phyloP scores from a whole-genome alignment of 2,888 invertebrate genomes.

The Polietes domitor region DNA sequence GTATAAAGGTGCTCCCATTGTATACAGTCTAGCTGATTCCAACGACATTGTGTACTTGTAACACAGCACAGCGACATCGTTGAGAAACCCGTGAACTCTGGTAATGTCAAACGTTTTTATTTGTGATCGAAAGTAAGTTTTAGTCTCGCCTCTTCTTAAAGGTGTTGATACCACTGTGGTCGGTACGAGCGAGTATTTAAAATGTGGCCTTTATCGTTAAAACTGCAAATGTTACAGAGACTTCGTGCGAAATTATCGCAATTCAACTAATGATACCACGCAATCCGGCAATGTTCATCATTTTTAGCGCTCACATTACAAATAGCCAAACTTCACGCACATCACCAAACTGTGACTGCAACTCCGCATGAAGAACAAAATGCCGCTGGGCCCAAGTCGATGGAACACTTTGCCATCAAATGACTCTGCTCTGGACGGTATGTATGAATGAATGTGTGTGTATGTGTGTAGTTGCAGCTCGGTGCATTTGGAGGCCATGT shows the following conservation, averaged over 20 bases:
- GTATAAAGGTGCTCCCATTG: too few species aligned
- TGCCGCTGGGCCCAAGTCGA: constrained; percentile 59
- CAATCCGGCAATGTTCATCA: constrained; percentile 66
- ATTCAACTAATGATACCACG: constrained; percentile 66
- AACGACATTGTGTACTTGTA: too few species aligned
- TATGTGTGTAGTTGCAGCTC: too few species aligned
- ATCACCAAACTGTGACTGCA: constrained; percentile 25
- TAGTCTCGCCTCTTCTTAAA: not conserved
- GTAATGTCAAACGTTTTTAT: too few species aligned
- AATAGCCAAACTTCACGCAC: constrained; percentile 66
- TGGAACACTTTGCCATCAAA: constrained; percentile 55
- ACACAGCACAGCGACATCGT: too few species aligned
- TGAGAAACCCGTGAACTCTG: too few species aligned
- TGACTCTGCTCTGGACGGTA: constrained; percentile 48
- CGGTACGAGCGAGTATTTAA: not conserved
- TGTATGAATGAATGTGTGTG: constrained; percentile 6
- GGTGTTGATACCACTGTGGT: not conserved
- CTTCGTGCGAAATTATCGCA: constrained; percentile 65
- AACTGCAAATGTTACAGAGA: constrained; percentile 30
- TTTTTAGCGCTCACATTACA: constrained; percentile 65
- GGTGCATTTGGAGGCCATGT: constrained; percentile 45
- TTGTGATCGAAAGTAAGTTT: not conserved
- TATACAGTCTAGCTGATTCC: too few species aligned
- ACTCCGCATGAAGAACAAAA: constrained; percentile 35
- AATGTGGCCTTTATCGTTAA: constrained; percentile 23